Conservation (phyloP, 2,888 invertebrate species). For the Ophion ellenae region DNA sequence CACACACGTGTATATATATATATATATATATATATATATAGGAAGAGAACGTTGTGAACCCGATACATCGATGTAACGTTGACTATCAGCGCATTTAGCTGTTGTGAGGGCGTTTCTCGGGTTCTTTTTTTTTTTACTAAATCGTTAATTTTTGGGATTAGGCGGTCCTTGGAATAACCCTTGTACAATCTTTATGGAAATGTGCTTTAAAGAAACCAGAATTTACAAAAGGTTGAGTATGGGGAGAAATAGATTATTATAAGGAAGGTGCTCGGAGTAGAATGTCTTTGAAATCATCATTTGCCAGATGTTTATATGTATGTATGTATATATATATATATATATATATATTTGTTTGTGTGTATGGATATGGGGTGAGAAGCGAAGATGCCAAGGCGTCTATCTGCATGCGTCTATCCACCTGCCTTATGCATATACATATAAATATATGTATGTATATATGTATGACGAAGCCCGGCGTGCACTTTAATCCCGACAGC, state of each 20-base stretch:
- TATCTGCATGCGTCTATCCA: slow-evolving; percentile 62
- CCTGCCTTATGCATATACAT: slow-evolving; percentile 62
- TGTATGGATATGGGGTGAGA: slow-evolving; percentile 33
- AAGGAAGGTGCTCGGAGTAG: neutral
- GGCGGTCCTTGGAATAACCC: no score
- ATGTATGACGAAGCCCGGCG: slow-evolving; percentile 52
- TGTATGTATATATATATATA: neutral
- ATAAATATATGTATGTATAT: slow-evolving; percentile 42
- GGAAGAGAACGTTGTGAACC: no score
- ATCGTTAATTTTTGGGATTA: no score
- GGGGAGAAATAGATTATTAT: neutral
- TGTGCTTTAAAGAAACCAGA: no score
- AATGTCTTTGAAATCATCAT: neutral
- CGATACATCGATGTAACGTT: no score
- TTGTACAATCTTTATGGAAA: no score
- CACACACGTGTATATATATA: no score
- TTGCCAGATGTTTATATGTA: neutral
- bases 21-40: no score
- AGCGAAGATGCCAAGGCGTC: slow-evolving; percentile 43
- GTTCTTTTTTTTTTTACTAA: no score
- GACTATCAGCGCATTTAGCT: no score
- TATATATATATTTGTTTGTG: no score
- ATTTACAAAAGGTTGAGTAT: neutral
- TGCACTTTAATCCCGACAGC: slow-evolving; percentile 63
- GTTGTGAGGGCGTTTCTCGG: no score